Evolutionary conservation across 2,113 vertebrate species (phyloP), one percentile per base, ranked within the genome.

Genomic region (Baryphthengus martii): DNA sequence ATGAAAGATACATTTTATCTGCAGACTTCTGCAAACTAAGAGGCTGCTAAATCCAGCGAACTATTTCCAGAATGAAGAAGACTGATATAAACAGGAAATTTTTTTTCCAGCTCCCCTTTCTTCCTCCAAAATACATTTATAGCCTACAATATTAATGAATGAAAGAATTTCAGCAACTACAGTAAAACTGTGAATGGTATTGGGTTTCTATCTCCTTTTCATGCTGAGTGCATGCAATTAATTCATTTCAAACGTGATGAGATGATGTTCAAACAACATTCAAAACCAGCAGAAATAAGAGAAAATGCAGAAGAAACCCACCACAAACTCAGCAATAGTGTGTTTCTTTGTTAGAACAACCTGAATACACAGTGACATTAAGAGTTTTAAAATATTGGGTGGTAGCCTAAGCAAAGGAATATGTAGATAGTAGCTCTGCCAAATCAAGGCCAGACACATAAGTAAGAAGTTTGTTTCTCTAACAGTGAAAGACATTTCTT

Each of bases 361-460:
- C 21, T 59, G 24, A 59, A 49, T 28, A 47, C 14, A n/a, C 19
- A 67, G 6, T 16, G 44, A 14, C 19, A 44, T 26, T 9, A 12
- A 37, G 6, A 13, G 16, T 28, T 85, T 71, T 42, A 25, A 85
- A 70, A 47, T 18, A 29, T 3, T 47, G 39, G 13, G 6, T 76
- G n/a, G 10, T 21, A 72, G 40, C 24, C 24, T 33, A 35, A 56
- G 33, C 20, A 56, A 56, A 85, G 68, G 10, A 47, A 45, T 11
- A 73, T 0, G 5, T 14, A 28, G 37, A 19, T 8, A 31, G 20
- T 0, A 0, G 72, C 53, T 67, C 62, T 45, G 31, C 17, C 33
- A 88, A 75, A 65, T 23, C 18, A 85, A 35, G 45, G 35, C 21
- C 21, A 67, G 53, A 31, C 33, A 62, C 7, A 2, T 23, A 40